Base-by-base conservation (phyloP, 2,797 vertebrate species). In the Melanogrammus aeglefinus region DNA sequence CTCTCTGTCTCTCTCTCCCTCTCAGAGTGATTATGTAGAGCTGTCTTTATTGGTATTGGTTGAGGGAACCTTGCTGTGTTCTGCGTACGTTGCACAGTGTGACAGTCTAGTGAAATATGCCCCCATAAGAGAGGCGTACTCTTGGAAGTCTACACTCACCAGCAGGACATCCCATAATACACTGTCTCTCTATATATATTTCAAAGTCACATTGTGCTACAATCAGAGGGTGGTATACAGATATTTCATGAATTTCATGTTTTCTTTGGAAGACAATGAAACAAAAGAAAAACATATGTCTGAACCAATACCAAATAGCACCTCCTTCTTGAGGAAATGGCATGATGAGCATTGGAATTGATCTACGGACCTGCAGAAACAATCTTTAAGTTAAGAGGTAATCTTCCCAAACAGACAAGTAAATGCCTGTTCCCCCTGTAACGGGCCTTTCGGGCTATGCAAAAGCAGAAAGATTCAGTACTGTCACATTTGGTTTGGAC, bases 21-120 rank as follows among this genome's bases (percentile, higher is more conserved):
- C 27, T 81, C 66, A 84, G 86, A 90, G 88, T 79, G 70, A n/a
- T 21, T 33, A 35, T 35, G 70, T 35, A 12, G 27, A 35, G 27
- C 13, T 72, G 70, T 72, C 29, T 72, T 21, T 72, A 18, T 35
- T 72, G 70, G 29, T 18, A 29, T 13, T 71, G 69, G 24, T 31
- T 35, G 70, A 29, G 69, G 24, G 69, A 29, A 33, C 8, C 12
- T 35, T 31, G 29, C 70, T 72, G 70, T 35, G 70, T 72, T 69
- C 63, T 69, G 63, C 24, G 6, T 12, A 63, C 57, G n/a, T 27
- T 69, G 63, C 63, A 24, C 63, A 27, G 24, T 27, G 63, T 69
- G 63, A 27, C 24, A 12, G n/a, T 69, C n/a, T 12, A 24, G n/a
- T 69, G 63, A 69, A 69, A 69, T 69, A 69, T 27, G 24, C 9